These are phyloP conservation scores for Leptosomus discolor DNA, from an alignment of 2,113 vertebrate genomes.

Conservation along the genomic window DNA sequence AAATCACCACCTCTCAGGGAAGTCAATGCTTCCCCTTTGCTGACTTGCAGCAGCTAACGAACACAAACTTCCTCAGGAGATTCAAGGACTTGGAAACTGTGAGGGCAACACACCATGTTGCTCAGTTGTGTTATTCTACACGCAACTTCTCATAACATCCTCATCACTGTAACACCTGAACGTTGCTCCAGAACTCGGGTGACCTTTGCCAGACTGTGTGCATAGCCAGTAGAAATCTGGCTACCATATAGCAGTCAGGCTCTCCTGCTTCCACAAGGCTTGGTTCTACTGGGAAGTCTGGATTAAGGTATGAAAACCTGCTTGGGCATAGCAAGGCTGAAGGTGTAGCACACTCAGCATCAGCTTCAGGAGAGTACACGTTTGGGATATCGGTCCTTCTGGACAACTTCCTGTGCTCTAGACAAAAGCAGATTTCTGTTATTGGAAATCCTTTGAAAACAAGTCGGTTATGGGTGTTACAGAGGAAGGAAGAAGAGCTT, in stretches of 20 bases:
- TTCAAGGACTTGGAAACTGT: not conserved
- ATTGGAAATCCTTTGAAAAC: not conserved
- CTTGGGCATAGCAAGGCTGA: not conserved
- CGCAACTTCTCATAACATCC: not conserved
- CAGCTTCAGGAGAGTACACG: not conserved
- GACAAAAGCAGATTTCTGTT: constrained; percentile 6
- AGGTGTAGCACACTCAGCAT: not conserved
- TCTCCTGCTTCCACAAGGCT: not conserved
- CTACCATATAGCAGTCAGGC: accelerated
- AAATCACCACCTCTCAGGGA: not conserved
- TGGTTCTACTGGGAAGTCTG: not conserved
- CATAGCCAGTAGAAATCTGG: not conserved
- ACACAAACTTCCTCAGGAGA: not conserved
- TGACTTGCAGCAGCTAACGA: not conserved
- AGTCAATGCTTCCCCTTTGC: not conserved
- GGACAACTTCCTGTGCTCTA: not conserved
- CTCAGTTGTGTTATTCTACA: not conserved
- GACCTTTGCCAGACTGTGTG: not conserved
- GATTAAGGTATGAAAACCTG: not conserved
- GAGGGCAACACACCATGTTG: not conserved
- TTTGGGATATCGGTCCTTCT: not conserved
- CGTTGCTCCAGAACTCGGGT: not conserved
- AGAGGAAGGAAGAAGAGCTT: constrained; percentile 24
- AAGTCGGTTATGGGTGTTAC: not conserved
- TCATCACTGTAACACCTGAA: not conserved